These are phyloP conservation scores for Brachirus orientalis DNA, from an alignment of 2,113 vertebrate species.

Conservation along the genomic window DNA sequence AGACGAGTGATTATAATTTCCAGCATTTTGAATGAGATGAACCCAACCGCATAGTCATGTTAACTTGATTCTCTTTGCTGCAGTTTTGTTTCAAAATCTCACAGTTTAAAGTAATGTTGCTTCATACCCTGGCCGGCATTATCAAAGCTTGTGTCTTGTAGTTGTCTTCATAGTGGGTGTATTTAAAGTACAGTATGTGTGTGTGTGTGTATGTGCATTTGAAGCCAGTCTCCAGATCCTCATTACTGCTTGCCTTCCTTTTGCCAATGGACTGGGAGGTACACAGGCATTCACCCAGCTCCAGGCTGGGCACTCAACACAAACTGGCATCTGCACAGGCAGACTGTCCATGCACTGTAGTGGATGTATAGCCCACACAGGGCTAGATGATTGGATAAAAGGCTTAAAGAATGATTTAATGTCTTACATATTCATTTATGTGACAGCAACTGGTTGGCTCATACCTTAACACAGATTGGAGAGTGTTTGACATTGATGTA, in stretches of 20 bases:
- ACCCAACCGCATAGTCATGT: constrained; percentile 3
- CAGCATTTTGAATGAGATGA: constrained; percentile 19
- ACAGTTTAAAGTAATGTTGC: neutral
- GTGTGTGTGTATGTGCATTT: constrained; percentile 21
- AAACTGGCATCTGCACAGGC: constrained; percentile 43
- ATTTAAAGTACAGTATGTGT: no score
- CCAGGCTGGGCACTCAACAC: constrained; percentile 44
- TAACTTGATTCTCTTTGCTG: neutral
- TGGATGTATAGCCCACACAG: constrained; percentile 25
- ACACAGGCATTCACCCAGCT: constrained; percentile 56
- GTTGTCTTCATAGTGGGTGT: neutral
- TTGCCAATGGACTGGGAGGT: constrained; percentile 58
- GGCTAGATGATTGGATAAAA: neutral
- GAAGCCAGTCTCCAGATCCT: constrained; percentile 57
- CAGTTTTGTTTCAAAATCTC: neutral
- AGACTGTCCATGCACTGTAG: constrained; percentile 23
- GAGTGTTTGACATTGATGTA: no score
- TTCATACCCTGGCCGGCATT: neutral
- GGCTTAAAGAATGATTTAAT: neutral
- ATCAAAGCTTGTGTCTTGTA: constrained; percentile 11
- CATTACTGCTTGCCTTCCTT: constrained; percentile 52
- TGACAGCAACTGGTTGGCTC: neutral
- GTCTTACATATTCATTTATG: neutral
- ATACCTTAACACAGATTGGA: no score
- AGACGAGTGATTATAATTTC: constrained; percentile 51